These are phyloP conservation scores for Henricia sp. DNA, from an alignment of 53 echinoderm and acorn worm genomes.

Conservation along the genomic window DNA sequence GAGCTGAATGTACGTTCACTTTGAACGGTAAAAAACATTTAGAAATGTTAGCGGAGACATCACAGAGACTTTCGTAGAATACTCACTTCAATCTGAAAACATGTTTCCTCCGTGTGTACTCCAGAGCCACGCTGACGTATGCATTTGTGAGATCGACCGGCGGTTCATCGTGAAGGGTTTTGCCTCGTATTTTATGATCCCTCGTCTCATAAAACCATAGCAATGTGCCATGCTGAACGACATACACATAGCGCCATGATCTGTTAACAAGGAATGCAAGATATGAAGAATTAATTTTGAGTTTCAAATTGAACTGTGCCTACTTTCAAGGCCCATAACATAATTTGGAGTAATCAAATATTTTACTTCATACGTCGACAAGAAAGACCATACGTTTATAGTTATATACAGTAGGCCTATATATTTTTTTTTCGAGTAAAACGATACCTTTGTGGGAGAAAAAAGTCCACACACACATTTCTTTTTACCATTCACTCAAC, in stretches of 20 bases:
- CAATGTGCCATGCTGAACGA: constrained; percentile 66
- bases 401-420: too few species aligned
- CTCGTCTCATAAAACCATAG: constrained; percentile 82
- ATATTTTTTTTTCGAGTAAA: not conserved
- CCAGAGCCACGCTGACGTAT: constrained; percentile 69
- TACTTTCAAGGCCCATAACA: too few species aligned
- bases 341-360: too few species aligned
- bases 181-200: constrained; percentile 50
- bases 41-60: too few species aligned
- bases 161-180: constrained; percentile 49
- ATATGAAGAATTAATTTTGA: too few species aligned
- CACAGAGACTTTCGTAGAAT: too few species aligned
- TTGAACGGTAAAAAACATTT: too few species aligned
- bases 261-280: constrained; percentile 49
- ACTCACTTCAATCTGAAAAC: constrained; percentile 91
- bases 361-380: too few species aligned
- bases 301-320: not conserved
- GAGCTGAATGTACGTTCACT: too few species aligned
- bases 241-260: constrained; percentile 86
- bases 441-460: not conserved
- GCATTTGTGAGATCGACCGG: constrained; percentile 75
- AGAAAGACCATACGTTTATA: too few species aligned
- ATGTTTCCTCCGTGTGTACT: constrained; percentile 79
- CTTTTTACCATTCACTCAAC: not conserved
- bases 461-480: not conserved